A percentile compares a stretch with the other conserved stretches of the same genome.
Conservation (phyloP, 1,140 invertebrate genomes). For the Platyscapa corneri region DNA sequence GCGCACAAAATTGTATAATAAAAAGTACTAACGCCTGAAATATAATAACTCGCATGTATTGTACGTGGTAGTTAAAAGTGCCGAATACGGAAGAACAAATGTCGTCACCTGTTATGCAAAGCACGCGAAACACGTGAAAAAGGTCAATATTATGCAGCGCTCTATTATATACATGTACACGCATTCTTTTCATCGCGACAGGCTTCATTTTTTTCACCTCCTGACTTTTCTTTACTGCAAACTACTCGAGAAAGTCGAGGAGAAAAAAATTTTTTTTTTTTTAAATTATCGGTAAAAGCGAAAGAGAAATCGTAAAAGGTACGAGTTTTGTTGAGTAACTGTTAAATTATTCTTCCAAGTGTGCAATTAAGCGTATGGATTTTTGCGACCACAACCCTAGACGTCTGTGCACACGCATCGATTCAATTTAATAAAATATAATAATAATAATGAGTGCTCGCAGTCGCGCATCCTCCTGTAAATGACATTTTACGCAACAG, state of each 20-base stretch:
- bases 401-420: neutral
- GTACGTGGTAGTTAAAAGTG: neutral
- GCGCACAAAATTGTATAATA: neutral
- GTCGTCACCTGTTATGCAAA: slow-evolving; percentile 35
- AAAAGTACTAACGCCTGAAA: neutral
- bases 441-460: neutral
- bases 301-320: neutral
- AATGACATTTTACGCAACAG: slow-evolving; percentile 23
- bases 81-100: slow-evolving; percentile 25
- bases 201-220: neutral
- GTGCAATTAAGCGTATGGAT: neutral
- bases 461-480: neutral
- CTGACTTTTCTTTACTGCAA: neutral
- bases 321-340: neutral
- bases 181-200: neutral
- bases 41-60: neutral
- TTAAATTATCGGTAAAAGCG: neutral
- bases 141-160: slow-evolving; percentile 4
- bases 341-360: neutral
- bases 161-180: neutral
- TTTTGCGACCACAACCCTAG: too few relatives aligned
- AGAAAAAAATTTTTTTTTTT: neutral
- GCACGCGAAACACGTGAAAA: slow-evolving; percentile 16
- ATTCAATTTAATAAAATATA: neutral
- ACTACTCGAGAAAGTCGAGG: neutral